phyloP scores from a whole-genome alignment of 2,888 invertebrate species.

The Scaptomyza reducta region DNA sequence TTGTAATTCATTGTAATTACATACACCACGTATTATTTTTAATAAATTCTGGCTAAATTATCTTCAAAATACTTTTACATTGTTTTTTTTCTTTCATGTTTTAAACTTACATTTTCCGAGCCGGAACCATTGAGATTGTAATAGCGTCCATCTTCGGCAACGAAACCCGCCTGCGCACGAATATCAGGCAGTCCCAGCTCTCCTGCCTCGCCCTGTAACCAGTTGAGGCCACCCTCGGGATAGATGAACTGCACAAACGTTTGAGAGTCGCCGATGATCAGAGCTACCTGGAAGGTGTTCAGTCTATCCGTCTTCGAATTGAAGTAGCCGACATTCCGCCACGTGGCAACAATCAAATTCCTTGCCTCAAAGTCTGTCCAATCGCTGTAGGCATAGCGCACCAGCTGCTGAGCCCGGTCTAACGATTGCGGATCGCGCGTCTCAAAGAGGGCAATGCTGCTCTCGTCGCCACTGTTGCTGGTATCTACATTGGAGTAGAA shows the following conservation, averaged over 20 bases:
- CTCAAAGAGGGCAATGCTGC: constrained; percentile 90
- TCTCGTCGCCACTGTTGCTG: constrained; percentile 85
- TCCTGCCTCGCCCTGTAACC: constrained; percentile 93
- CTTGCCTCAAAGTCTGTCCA: constrained; percentile 90
- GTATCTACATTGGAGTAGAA: constrained; percentile 97
- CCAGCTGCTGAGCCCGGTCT: constrained; percentile 88
- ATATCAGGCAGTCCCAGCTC: constrained; percentile 93
- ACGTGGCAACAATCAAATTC: constrained; percentile 94
- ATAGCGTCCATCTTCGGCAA: constrained; percentile 91
- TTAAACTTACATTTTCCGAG: constrained; percentile 89
- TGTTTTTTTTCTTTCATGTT: background rate
- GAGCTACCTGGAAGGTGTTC: constrained; percentile 92
- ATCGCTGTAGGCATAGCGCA: constrained; percentile 90
- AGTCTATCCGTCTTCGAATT: constrained; percentile 87
- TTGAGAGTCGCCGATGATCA: constrained; percentile 84
- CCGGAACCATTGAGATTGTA: constrained; percentile 94
- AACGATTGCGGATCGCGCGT: constrained; percentile 87
- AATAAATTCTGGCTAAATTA: no score
- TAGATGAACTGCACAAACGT: constrained; percentile 95
- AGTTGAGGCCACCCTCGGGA: constrained; percentile 94
- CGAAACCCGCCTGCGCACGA: constrained; percentile 96
- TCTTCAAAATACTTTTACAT: no score
- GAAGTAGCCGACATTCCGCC: constrained; percentile 93
- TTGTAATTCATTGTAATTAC: no score
- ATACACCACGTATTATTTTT: no score